Conservation (phyloP, 2,888 invertebrate genomes). For the Ophioninae sp. region DNA sequence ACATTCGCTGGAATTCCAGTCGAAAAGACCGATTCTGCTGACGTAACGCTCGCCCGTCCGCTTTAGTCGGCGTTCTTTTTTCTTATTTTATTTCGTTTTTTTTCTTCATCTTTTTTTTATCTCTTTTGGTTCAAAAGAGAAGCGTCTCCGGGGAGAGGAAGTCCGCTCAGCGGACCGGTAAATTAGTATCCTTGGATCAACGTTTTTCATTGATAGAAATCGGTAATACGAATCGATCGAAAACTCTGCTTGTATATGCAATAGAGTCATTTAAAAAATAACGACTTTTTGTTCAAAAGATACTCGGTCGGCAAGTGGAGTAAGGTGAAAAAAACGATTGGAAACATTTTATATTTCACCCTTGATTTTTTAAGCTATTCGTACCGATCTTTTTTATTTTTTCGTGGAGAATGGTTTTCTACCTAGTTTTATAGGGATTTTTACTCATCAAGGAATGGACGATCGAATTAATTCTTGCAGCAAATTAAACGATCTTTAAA, state of each 20-base stretch:
- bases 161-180: slow-evolving; percentile 49
- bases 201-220: slow-evolving; percentile 32
- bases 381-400: too few relatives aligned
- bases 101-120: neutral
- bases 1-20: slow-evolving; percentile 42
- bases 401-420: too few relatives aligned
- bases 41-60: slow-evolving; percentile 33
- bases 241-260: neutral
- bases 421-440: too few relatives aligned
- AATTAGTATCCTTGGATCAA: slow-evolving; percentile 51
- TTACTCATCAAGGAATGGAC: too few relatives aligned
- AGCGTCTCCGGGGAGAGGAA: slow-evolving; percentile 58
- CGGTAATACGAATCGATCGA: slow-evolving; percentile 27
- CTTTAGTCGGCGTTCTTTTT: slow-evolving; percentile 27
- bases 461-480: too few relatives aligned
- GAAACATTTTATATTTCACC: too few relatives aligned
- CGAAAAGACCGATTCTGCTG: slow-evolving; percentile 19
- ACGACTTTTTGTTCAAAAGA: too few relatives aligned
- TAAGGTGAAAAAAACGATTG: too few relatives aligned
- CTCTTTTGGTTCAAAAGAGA: slow-evolving; percentile 8
- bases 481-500: too few relatives aligned
- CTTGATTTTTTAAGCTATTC: too few relatives aligned
- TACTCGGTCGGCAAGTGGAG: too few relatives aligned
- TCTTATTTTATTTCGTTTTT: slow-evolving; percentile 22
- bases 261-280: too few relatives aligned